Percentiles rank a stretch among this genome's conserved stretches.
Evolutionary conservation across 2,888 invertebrate species (phyloP).

Genomic region (Dryomyza anilis): DNA sequence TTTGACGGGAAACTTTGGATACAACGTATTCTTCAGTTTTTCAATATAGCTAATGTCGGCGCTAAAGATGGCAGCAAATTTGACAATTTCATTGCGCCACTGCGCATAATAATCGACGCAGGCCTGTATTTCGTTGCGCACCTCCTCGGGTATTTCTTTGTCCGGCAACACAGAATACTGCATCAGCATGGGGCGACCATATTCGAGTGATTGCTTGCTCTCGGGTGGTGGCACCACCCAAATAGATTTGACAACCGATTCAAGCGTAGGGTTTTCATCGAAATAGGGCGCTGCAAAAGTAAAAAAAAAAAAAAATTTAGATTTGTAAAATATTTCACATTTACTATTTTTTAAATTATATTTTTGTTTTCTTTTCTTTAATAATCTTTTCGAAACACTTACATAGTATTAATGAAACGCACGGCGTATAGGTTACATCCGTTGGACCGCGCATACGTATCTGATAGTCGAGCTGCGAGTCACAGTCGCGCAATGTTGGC

Average conservation of each 20-base stretch:
- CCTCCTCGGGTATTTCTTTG: conserved; percentile 76
- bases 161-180: conserved; percentile 85
- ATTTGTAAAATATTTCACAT: neutral
- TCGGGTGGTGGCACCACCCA: conserved; percentile 98
- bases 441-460: conserved; percentile 91
- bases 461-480: conserved; percentile 92
- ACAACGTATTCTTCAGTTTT: conserved; percentile 80
- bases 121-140: conserved; percentile 84
- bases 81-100: conserved; percentile 68
- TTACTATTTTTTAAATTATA: neutral
- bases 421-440: conserved; percentile 91
- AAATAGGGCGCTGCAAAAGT: conserved; percentile 77
- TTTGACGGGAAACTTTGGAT: conserved; percentile 82
- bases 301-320: no score
- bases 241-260: conserved; percentile 84
- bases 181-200: conserved; percentile 89
- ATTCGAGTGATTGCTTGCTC: conserved; percentile 82
- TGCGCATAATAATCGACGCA: conserved; percentile 84
- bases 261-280: conserved; percentile 77
- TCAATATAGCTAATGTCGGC: conserved; percentile 78
- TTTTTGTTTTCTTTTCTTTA: no score
- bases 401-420: conserved; percentile 92
- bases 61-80: conserved; percentile 64
- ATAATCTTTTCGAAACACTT: conserved; percentile 17
- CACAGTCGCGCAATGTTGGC: conserved; percentile 86